Conservation (phyloP, 2,888 invertebrate species). For the Cosmia trapezina region DNA sequence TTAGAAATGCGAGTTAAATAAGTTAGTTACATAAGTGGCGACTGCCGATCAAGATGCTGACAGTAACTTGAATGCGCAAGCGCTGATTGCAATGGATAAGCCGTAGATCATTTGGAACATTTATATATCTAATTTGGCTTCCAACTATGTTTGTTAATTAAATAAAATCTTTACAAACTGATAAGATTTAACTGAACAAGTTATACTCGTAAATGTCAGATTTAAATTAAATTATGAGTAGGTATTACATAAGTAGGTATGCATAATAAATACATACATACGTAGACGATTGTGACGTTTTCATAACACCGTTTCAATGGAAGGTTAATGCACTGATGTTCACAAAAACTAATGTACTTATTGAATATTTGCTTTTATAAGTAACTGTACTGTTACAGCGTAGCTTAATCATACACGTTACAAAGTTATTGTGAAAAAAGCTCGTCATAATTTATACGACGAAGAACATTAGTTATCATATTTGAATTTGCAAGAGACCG, state of each 20-base stretch:
- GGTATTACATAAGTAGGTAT: slow-evolving; percentile 38
- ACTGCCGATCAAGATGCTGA: slow-evolving; percentile 54
- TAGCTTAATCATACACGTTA: slow-evolving; percentile 32
- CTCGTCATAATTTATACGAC: background rate
- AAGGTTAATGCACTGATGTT: slow-evolving; percentile 55
- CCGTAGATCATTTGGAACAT: slow-evolving; percentile 52
- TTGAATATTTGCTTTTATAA: slow-evolving; percentile 38
- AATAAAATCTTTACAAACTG: slow-evolving; percentile 52
- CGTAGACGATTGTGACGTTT: slow-evolving; percentile 48
- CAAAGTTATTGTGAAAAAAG: slow-evolving; percentile 28
- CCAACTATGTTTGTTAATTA: slow-evolving; percentile 51
- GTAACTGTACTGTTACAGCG: slow-evolving; percentile 39
- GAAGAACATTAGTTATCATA: background rate
- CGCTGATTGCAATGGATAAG: slow-evolving; percentile 62
- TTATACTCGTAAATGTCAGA: slow-evolving; percentile 43
- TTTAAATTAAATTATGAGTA: slow-evolving; percentile 47
- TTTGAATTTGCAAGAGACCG: slow-evolving; percentile 15
- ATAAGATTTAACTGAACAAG: slow-evolving; percentile 37
- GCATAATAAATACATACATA: background rate
- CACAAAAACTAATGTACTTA: slow-evolving; percentile 40
- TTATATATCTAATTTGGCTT: slow-evolving; percentile 53
- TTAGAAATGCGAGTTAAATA: slow-evolving; percentile 57
- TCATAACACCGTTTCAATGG: slow-evolving; percentile 35
- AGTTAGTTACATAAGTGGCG: slow-evolving; percentile 62
- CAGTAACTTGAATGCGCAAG: slow-evolving; percentile 55